phyloP scores from a whole-genome alignment of 2,113 vertebrate species.

The Gnathonemus echidnorhynchus region DNA sequence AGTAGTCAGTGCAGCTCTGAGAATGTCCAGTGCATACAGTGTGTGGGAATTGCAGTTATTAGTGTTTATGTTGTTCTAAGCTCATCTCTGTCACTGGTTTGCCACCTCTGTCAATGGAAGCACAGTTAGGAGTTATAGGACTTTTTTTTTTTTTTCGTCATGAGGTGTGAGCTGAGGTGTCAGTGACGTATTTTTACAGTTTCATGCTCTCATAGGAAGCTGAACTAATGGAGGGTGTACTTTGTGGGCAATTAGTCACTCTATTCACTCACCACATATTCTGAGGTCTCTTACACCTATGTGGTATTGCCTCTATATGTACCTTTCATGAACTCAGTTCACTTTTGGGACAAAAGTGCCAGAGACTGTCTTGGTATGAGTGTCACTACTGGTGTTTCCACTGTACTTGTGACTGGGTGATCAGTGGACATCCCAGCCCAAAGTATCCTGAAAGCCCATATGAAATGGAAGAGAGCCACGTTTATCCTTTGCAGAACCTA shows the following conservation, averaged over 20 bases:
- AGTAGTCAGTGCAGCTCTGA: background rate
- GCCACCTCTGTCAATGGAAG: background rate
- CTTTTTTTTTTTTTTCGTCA: background rate
- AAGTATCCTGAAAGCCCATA: background rate
- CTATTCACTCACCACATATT: background rate
- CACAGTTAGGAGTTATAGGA: background rate
- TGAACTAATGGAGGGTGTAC: background rate
- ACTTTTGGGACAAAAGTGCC: background rate
- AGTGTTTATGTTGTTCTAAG: background rate
- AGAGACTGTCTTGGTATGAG: slow-evolving; percentile 10
- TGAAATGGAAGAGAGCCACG: background rate
- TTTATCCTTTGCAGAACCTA: background rate
- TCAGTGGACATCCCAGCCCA: background rate
- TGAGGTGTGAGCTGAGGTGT: background rate
- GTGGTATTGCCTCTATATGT: background rate
- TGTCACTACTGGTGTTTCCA: background rate
- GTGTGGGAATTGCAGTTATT: background rate
- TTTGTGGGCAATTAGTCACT: background rate
- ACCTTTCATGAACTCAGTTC: background rate
- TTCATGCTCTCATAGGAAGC: background rate
- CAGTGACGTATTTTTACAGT: background rate
- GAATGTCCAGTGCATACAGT: background rate
- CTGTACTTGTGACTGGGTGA: background rate
- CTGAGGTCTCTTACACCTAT: background rate
- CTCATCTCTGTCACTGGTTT: background rate